Evolutionary conservation across 2,797 vertebrate species (phyloP).

Genomic region (Semaprochilodus insignis): DNA sequence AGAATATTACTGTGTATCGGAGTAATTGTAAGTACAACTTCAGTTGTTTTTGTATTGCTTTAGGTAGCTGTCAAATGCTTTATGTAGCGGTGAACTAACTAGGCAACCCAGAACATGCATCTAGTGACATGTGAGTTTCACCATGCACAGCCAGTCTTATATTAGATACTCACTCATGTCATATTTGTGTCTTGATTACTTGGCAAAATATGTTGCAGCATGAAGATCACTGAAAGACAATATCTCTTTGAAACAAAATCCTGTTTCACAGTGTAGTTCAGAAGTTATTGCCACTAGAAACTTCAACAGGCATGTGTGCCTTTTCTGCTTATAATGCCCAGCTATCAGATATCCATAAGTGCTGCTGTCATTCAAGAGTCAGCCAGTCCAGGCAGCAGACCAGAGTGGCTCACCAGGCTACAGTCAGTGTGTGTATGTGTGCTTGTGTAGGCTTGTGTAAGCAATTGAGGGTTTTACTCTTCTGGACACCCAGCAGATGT

Average conservation of each 20-base stretch:
- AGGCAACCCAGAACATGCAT: no score
- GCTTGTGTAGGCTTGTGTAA: conserved; percentile 9
- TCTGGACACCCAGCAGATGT: conserved; percentile 42
- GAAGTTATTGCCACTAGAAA: not conserved
- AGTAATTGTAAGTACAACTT: no score
- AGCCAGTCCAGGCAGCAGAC: not conserved
- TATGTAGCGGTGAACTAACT: no score
- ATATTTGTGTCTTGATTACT: not conserved
- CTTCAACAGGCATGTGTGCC: not conserved
- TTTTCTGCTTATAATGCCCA: not conserved
- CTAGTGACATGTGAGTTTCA: no score
- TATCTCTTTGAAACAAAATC: not conserved
- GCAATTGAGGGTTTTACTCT: conserved; percentile 37
- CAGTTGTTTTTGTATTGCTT: no score
- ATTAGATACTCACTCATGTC: not conserved
- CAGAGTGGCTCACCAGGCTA: not conserved
- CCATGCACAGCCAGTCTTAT: not conserved
- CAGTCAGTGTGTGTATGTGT: not conserved
- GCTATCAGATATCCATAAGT: conserved; percentile 1
- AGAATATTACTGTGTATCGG: no score
- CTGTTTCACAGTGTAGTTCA: not conserved
- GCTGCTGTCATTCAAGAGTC: not conserved
- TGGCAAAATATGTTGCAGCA: no score
- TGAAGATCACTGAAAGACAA: not conserved
- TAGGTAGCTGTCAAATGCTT: no score